Conservation (phyloP, 2,888 invertebrate species). For the Drosophila tanythrix region DNA sequence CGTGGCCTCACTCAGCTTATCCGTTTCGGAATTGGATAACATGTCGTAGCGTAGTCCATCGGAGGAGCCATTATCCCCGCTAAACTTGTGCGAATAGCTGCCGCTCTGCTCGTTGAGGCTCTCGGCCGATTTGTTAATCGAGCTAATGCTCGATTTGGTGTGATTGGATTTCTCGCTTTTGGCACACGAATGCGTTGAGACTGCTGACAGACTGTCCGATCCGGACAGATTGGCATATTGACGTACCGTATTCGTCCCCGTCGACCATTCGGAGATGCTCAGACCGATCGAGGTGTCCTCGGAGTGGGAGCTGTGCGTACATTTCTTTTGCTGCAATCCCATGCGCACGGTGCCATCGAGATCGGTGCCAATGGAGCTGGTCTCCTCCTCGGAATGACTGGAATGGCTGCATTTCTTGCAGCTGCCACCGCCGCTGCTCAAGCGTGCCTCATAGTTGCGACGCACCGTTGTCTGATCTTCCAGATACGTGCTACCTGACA, state of each 20-base stretch:
- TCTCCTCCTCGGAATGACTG: conserved; percentile 91
- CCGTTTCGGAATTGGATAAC: conserved; percentile 87
- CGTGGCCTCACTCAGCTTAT: conserved; percentile 87
- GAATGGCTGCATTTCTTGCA: conserved; percentile 89
- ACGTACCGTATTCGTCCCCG: conserved; percentile 93
- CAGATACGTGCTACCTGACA: conserved; percentile 86
- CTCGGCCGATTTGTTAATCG: conserved; percentile 87
- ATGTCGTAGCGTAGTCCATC: conserved; percentile 87
- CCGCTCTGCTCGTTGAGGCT: conserved; percentile 84
- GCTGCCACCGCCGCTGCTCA: conserved; percentile 85
- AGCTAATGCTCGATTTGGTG: conserved; percentile 87
- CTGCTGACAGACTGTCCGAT: conserved; percentile 87
- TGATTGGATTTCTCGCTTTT: conserved; percentile 88
- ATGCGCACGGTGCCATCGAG: conserved; percentile 93
- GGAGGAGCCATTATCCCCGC: conserved; percentile 84
- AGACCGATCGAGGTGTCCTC: conserved; percentile 94
- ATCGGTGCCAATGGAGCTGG: conserved; percentile 91
- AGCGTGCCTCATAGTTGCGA: conserved; percentile 84
- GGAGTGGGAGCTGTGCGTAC: conserved; percentile 93
- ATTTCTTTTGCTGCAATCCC: conserved; percentile 91
- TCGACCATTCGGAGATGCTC: conserved; percentile 95
- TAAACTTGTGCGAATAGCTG: conserved; percentile 84
- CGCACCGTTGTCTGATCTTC: conserved; percentile 87
- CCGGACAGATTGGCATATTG: conserved; percentile 92
- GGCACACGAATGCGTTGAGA: conserved; percentile 87